Evolutionary conservation across 2,113 vertebrate genomes (phyloP), one percentile per base, ranked within the genome.

Genomic region (Nettapus auritus): DNA sequence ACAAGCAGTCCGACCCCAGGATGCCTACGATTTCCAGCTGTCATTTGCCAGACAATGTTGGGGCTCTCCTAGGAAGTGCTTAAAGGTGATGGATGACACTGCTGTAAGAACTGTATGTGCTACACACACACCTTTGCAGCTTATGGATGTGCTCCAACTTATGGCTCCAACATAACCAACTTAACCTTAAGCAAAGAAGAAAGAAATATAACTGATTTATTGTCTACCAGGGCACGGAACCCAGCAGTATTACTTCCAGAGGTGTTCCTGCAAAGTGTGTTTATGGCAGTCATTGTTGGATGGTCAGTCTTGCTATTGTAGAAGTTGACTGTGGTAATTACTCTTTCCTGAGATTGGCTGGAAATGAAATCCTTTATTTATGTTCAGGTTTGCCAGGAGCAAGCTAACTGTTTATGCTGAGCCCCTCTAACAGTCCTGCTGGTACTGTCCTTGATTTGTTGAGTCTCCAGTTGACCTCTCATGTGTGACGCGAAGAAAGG

Each of bases 391-490:
- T 5, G 3, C 67, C 52, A 87, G 73, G 28, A 82, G 40, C 29
- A 82, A 57, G 34, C 12, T 64, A 85, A 55, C 55, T 78, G 57
- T 86, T 96, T 79, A 36, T 70, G 34, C 29, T 85, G 87, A 89
- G 84, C 33, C 36, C 64, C 26, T 83, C 40, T 82, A 73, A 59
- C 50, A 55, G 38, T 53, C 40, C n/a, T 82, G 59, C 28, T 89
- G 78, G 76, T 91, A 42, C 23, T 78, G 60, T 94, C 71, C 92
- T 76, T 89, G 68, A 55, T 82, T 95, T 94, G 53, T 74, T 90
- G 74, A 87, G 46, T 76, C 57, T 94, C 70, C 68, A 33, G 88
- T 77, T 92, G 89, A 78, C 80, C 31, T 70, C 60, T 86, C 59
- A 78, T 31, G 42, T 36, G 20, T 80, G 25, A 64, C 8, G 21